Base-by-base conservation (phyloP, 2,113 vertebrate species). In the Sturnira hondurensis region DNA sequence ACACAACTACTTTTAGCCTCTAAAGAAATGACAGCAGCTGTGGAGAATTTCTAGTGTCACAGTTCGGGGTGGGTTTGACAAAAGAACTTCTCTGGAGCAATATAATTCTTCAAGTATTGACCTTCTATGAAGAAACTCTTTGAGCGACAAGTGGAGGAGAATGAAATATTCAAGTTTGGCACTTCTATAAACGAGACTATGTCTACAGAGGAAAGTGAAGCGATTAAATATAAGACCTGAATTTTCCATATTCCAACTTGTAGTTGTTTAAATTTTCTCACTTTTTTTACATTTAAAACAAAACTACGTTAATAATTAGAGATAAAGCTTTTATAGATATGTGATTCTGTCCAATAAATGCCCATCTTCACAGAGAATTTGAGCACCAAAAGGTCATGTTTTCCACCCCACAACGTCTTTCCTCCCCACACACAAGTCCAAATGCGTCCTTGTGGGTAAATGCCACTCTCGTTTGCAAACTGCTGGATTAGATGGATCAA, bases 61-160 rank as follows among this genome's bases (percentile, higher is more conserved):
- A 54, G 91, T 54, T 95, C 88, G 89, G 26, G 28, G 58, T 83
- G 31, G 17, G 45, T 80, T 92, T 93, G 71, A 93, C 56, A 86
- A 41, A 95, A 38, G 33, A 47, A 16, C 28, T 70, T 24, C 54
- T 97, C 78, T 71, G 45, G 45, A 92, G 89, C 82, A 96, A 95
- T 43, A 36, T 3, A 43, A 71, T 93, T 91, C 96, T 91, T 50
- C 52, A 92, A 97, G 45, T 8, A 96, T 54, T 61, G 78, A 96
- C 71, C 38, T 95, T 71, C 67, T 56, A 58, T 81, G 41, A 84
- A 89, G 56, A 73, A 95, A 86, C 77, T 43, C 73, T 33, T 77
- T 91, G 89, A 94, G 65, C 12, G 16, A 73, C 56, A 95, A 94
- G 52, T 71, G 26, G 65, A 76, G n/a, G 50, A 50, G 31, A 63